A percentile compares a stretch with the other conserved stretches of the same genome.
phyloP scores from a whole-genome alignment of 2,888 invertebrate genomes.

The Zygogramma bicolorata region DNA sequence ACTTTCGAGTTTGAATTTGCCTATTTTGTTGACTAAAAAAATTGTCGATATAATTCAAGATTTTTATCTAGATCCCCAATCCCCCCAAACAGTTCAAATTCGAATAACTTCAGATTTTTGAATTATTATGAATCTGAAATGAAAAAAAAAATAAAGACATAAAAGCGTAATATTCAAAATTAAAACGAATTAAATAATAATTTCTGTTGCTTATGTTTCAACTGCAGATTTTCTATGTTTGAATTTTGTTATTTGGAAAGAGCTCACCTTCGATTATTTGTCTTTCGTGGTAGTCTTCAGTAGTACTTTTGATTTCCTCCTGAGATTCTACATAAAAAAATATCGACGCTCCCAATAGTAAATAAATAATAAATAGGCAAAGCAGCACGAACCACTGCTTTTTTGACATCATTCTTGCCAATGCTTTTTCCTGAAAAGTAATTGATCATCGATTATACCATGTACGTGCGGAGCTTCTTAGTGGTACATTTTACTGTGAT shows the following conservation, averaged over 20 bases:
- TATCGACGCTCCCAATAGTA: conserved; percentile 85
- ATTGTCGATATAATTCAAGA: too few species aligned
- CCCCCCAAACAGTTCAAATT: too few species aligned
- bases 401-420: conserved; percentile 55
- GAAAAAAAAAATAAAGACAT: too few species aligned
- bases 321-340: conserved; percentile 86
- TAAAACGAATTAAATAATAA: too few species aligned
- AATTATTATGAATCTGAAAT: too few species aligned
- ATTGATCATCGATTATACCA: neutral
- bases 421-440: conserved; percentile 16
- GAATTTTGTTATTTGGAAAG: neutral
- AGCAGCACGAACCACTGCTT: conserved; percentile 57
- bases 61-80: too few species aligned
- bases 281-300: conserved; percentile 69
- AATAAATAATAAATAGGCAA: conserved; percentile 55
- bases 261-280: conserved; percentile 50
- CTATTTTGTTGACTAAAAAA: too few species aligned
- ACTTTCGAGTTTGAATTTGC: too few species aligned
- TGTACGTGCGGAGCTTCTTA: neutral
- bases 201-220: too few species aligned
- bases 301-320: conserved; percentile 74
- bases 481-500: conserved; percentile 15
- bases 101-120: too few species aligned
- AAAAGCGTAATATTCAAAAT: too few species aligned
- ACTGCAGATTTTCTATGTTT: neutral